Percentiles rank a stretch among this genome's conserved stretches.
Evolutionary conservation across 1,140 invertebrate species (phyloP).

Genomic region (Chymomyza costata): DNA sequence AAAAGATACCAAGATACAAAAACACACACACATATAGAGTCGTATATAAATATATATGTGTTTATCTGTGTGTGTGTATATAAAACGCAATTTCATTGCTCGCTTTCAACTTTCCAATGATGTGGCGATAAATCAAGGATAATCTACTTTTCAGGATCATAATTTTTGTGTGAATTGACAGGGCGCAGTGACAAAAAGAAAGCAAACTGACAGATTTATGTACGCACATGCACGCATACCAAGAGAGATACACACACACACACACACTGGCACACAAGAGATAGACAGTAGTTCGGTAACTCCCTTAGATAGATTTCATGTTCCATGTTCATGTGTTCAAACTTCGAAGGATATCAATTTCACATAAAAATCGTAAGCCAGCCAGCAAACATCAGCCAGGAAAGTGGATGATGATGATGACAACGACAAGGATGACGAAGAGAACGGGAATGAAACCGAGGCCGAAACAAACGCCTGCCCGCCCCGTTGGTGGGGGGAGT

Average conservation of each 20-base stretch:
- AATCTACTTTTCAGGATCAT: slow-evolving; percentile 75
- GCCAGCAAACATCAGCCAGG: slow-evolving; percentile 25
- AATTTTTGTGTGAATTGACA: slow-evolving; percentile 75
- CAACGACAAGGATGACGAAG: slow-evolving; percentile 10
- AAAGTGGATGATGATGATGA: slow-evolving; percentile 63
- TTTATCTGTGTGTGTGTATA: slow-evolving; percentile 8
- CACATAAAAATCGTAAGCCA: slow-evolving; percentile 52
- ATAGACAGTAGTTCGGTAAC: slow-evolving; percentile 19
- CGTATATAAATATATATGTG: slow-evolving; percentile 5
- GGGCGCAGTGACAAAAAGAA: slow-evolving; percentile 71
- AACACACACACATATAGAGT: slow-evolving; percentile 18
- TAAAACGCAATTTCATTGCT: slow-evolving; percentile 52
- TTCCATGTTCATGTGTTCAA: slow-evolving; percentile 39
- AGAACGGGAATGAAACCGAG: too few species aligned
- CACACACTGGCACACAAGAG: slow-evolving; percentile 18
- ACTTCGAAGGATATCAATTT: slow-evolving; percentile 74
- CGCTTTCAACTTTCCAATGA: slow-evolving; percentile 67
- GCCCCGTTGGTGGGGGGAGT: slow-evolving; percentile 17
- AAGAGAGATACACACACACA: slow-evolving; percentile 21
- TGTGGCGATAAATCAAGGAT: slow-evolving; percentile 75
- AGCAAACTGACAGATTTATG: slow-evolving; percentile 75
- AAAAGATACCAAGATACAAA: slow-evolving; percentile 52
- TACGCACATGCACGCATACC: slow-evolving; percentile 49
- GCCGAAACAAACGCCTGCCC: too few species aligned
- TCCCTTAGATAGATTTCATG: slow-evolving; percentile 38